Evolutionary conservation across 2,797 vertebrate genomes (phyloP).

Genomic region (Falco berigora): DNA sequence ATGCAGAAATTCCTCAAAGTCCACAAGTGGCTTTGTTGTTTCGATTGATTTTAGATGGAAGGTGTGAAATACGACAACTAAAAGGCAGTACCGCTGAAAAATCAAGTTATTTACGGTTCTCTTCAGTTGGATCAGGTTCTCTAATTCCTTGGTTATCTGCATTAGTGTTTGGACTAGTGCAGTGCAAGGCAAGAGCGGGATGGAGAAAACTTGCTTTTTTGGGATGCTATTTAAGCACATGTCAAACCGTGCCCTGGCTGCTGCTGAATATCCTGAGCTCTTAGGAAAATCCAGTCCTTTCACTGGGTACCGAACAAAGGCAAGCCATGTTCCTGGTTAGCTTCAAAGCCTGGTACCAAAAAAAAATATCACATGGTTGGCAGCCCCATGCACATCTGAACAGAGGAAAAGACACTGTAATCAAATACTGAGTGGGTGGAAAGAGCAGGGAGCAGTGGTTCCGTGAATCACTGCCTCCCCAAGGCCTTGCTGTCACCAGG

Average conservation of each 20-base stretch:
- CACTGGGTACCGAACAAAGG: neutral
- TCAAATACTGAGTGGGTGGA: conserved; percentile 16
- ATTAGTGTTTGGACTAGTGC: neutral
- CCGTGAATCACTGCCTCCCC: conserved; percentile 20
- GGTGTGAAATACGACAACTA: neutral
- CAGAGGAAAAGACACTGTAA: neutral
- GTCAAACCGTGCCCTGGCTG: neutral
- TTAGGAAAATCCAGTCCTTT: neutral
- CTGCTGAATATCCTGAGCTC: neutral
- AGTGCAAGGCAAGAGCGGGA: neutral
- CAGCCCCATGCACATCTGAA: neutral
- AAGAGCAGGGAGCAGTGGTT: neutral
- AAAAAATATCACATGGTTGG: neutral
- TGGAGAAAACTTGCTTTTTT: neutral
- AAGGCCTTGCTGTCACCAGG: neutral
- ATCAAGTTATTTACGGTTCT: neutral
- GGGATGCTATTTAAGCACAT: neutral
- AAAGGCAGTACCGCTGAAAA: neutral
- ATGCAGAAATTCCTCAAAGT: neutral
- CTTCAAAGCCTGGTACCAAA: neutral
- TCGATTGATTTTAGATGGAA: neutral
- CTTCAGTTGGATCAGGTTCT: neutral
- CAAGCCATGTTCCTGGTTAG: neutral
- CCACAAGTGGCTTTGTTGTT: neutral
- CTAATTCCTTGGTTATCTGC: neutral